phyloP scores from a whole-genome alignment of 2,888 invertebrate genomes.

The Syritta pipiens region DNA sequence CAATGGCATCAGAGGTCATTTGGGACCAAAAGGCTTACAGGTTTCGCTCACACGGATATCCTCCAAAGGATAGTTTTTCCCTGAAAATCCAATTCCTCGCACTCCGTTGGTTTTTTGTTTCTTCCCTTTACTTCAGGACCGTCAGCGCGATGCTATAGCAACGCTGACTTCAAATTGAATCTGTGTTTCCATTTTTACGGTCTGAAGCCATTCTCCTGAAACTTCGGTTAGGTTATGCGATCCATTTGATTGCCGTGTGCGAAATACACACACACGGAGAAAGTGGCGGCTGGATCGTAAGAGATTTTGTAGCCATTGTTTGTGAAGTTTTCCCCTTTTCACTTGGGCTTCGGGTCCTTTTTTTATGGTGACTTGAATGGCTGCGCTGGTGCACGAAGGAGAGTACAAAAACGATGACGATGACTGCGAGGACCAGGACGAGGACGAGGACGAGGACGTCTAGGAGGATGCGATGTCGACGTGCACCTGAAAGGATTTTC shows the following conservation, averaged over 20 bases:
- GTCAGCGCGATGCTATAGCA: too few relatives aligned
- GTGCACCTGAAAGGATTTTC: slow-evolving; percentile 66
- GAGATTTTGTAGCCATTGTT: slow-evolving; percentile 58
- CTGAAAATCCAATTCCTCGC: slow-evolving; percentile 38
- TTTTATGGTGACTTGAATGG: slow-evolving; percentile 63
- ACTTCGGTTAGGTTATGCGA: slow-evolving; percentile 64
- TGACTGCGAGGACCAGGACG: background rate
- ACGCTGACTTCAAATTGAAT: slow-evolving; percentile 54
- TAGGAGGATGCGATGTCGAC: too few relatives aligned
- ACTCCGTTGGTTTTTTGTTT: slow-evolving; percentile 2
- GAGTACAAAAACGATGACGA: too few relatives aligned
- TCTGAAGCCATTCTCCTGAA: slow-evolving; percentile 54
- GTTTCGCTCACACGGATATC: slow-evolving; percentile 39
- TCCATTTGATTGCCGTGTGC: slow-evolving; percentile 63
- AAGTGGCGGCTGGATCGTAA: slow-evolving; percentile 57
- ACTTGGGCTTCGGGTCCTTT: background rate
- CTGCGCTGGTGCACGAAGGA: slow-evolving; percentile 47
- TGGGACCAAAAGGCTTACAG: slow-evolving; percentile 60
- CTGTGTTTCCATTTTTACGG: slow-evolving; percentile 60
- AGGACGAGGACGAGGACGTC: slow-evolving; percentile 2
- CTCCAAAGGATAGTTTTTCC: slow-evolving; percentile 44
- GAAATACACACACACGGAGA: slow-evolving; percentile 55
- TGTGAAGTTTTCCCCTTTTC: slow-evolving; percentile 38
- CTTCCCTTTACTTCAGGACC: background rate
- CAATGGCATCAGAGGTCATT: slow-evolving; percentile 40